Conservation (phyloP, 2,888 invertebrate species). For the Eupelmus urozonus region DNA sequence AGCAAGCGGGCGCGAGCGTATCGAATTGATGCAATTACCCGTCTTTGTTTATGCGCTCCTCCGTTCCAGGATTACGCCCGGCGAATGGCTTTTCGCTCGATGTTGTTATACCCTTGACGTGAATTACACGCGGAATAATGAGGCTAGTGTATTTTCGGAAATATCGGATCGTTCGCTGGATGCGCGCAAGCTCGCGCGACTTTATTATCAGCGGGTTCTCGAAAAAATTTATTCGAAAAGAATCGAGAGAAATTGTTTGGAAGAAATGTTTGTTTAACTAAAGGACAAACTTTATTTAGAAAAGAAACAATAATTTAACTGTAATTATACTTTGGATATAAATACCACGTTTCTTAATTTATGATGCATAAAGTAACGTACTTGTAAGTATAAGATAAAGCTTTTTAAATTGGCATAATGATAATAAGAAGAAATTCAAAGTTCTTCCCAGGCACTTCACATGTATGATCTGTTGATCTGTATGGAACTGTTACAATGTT, state of each 20-base stretch:
- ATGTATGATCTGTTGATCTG: background rate
- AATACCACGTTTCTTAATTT: no score
- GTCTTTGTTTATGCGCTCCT: slow-evolving; percentile 58
- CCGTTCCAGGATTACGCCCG: slow-evolving; percentile 57
- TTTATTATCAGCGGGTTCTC: background rate
- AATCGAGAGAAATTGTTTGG: no score
- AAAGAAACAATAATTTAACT: no score
- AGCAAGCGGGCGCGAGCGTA: slow-evolving; percentile 14
- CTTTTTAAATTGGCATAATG: no score
- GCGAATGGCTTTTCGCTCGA: slow-evolving; percentile 54
- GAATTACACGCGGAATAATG: slow-evolving; percentile 35
- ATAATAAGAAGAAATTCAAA: background rate
- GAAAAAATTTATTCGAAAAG: slow-evolving; percentile 2
- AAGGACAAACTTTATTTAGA: no score
- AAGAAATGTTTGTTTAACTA: no score
- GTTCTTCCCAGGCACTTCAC: background rate
- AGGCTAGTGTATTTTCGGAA: slow-evolving; percentile 25
- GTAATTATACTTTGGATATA: no score
- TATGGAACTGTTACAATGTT: slow-evolving; percentile 1
- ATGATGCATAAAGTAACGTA: no score
- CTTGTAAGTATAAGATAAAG: no score
- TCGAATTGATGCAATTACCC: slow-evolving; percentile 60
- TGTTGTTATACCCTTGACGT: slow-evolving; percentile 40
- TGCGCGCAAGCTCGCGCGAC: background rate
- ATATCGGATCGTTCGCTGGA: slow-evolving; percentile 2